phyloP scores from a whole-genome alignment of 2,797 vertebrate genomes.

The Pantherophis vulpinus region DNA sequence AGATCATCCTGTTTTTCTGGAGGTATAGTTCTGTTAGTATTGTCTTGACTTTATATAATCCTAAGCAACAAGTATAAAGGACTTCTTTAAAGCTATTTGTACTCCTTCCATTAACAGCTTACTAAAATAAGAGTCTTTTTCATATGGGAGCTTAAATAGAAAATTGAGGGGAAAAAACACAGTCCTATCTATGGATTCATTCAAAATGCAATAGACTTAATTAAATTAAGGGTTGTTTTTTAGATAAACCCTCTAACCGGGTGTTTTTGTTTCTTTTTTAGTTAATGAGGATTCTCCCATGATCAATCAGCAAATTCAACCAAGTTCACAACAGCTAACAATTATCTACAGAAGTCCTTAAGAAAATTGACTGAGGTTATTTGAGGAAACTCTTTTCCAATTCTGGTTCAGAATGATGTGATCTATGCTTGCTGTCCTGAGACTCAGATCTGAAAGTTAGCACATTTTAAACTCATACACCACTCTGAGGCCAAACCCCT shows the following conservation, averaged over 20 bases:
- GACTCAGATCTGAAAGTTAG: not conserved
- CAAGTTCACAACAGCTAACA: not conserved
- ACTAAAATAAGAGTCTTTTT: constrained; percentile 7
- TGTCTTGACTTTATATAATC: not conserved
- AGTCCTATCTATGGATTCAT: not conserved
- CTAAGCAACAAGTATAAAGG: constrained; percentile 1
- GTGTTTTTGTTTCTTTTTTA: not conserved
- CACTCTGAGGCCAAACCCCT: not conserved
- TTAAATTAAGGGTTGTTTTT: not conserved
- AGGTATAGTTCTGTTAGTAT: constrained; percentile 4
- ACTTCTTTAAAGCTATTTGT: not conserved
- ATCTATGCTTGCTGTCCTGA: not conserved
- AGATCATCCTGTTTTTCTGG: not conserved
- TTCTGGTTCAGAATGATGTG: not conserved
- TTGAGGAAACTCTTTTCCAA: not conserved
- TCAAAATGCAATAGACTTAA: not conserved
- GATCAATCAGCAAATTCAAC: not conserved
- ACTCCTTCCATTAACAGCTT: constrained; percentile 19
- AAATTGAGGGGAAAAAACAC: not conserved
- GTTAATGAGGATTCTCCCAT: not conserved
- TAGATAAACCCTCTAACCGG: not conserved
- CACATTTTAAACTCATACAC: not conserved
- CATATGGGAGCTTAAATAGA: not conserved
- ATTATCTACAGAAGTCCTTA: not conserved
- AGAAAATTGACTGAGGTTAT: not conserved